phyloP scores from a whole-genome alignment of 2,113 vertebrate genomes.

The Malurus elegans region DNA sequence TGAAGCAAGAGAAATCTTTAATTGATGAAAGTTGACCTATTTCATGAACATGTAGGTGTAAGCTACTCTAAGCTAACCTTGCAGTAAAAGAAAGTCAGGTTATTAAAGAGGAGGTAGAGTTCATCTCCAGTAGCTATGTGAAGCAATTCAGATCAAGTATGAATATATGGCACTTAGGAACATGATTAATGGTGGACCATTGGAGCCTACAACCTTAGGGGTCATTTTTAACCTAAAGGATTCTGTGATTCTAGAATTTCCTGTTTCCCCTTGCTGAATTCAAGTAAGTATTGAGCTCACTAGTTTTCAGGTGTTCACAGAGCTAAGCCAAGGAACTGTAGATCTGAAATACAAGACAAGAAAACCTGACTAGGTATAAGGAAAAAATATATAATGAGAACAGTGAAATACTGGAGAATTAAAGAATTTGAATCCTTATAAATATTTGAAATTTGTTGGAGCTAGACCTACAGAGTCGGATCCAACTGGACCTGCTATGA shows the following conservation, averaged over 20 bases:
- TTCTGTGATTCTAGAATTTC: background rate
- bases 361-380: background rate
- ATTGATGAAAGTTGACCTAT: background rate
- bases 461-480: background rate
- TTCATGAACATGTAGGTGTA: background rate
- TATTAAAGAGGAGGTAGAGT: background rate
- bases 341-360: background rate
- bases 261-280: background rate
- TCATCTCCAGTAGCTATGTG: background rate
- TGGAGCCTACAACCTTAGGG: background rate
- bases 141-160: background rate
- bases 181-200: rapidly evolving
- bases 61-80: background rate
- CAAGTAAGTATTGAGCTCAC: background rate
- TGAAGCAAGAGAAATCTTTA: background rate
- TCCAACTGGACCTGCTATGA: background rate
- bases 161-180: background rate
- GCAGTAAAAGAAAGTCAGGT: background rate
- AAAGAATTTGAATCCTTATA: background rate
- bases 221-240: background rate
- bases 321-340: background rate
- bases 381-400: background rate
- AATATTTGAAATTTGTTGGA: background rate
- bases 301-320: background rate
- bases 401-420: background rate